Evolutionary conservation across 2,797 vertebrate species (phyloP), one percentile per base, ranked within the genome.

Genomic region (Lithobates pipiens): DNA sequence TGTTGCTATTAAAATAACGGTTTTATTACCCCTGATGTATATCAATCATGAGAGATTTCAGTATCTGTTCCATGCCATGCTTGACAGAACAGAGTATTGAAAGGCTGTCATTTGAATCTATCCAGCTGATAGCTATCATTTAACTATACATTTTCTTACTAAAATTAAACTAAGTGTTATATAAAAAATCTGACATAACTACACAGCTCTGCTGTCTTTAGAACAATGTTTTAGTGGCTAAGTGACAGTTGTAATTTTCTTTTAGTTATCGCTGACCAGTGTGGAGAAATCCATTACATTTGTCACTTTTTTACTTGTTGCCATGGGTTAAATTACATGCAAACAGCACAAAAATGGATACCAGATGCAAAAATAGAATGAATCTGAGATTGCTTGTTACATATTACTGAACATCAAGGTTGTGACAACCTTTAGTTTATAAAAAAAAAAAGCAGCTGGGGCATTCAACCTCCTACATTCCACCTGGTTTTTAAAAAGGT

Each of bases 271-370:
- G 44, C 77, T 80, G 42, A 70, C 42, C n/a, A 13, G 1, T 68
- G 39, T 13, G n/a, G 42, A 50, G 21, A 23, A 79, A 34, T 10
- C 15, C 18, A 69, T 44, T 32, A 18, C 27, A 54, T 50, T 44
- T 54, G 50, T 69, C 67, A 57, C 46, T 23, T 39, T 71, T 39
- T 71, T 16, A 11, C 5, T 50, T 23, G 54, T 54, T 36, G 42
- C 29, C 23, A 70, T 9, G 9, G 68, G 23, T 57, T 71, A 44
- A 61, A 54, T 80, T 57, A 80, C 68, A 80, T 54, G 32, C 46
- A 68, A 29, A 16, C 42, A 36, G 67, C 42, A 25, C 10, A 13
- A 16, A 80, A 46, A 54, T 54, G 27, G 23, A 54, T 25, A 54
- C 27, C 42, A n/a, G n/a, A 21, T 71, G 68, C 18, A 34, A 10